Conservation (phyloP, 2,888 invertebrate genomes). For the Venusia cambrica region DNA sequence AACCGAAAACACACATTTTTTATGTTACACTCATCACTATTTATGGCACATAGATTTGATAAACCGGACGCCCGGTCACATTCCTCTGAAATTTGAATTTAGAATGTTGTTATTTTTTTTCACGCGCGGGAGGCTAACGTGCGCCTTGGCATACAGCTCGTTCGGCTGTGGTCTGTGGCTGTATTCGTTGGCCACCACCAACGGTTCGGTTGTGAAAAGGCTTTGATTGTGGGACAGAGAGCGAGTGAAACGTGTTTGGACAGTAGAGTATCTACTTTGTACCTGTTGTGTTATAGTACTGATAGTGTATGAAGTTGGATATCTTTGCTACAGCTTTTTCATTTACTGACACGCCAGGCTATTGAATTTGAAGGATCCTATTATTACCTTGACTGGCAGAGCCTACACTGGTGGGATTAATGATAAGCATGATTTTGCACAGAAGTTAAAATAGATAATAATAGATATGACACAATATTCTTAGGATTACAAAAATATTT, state of each 20-base stretch:
- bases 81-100: slow-evolving; percentile 60
- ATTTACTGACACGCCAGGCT: no score
- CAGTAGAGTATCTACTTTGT: slow-evolving; percentile 29
- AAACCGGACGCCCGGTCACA: slow-evolving; percentile 58
- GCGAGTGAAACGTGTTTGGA: slow-evolving; percentile 70
- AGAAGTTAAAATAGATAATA: no score
- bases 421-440: no score
- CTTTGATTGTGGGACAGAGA: slow-evolving; percentile 69
- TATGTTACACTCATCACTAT: slow-evolving; percentile 56
- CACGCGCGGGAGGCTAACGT: slow-evolving; percentile 46
- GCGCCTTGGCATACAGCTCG: slow-evolving; percentile 65
- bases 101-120: slow-evolving; percentile 53
- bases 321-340: no score
- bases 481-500: no score
- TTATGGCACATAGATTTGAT: slow-evolving; percentile 68
- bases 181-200: slow-evolving; percentile 29
- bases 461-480: no score
- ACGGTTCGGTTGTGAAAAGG: slow-evolving; percentile 51
- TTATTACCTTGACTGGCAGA: no score
- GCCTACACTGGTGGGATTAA: no score
- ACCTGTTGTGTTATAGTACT: no score
- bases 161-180: slow-evolving; percentile 51
- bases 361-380: no score
- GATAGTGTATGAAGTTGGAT: no score
- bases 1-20: slow-evolving; percentile 72